These are phyloP conservation scores for Holacanthus passer DNA, from an alignment of 2,113 vertebrate genomes.

Conservation along the genomic window DNA sequence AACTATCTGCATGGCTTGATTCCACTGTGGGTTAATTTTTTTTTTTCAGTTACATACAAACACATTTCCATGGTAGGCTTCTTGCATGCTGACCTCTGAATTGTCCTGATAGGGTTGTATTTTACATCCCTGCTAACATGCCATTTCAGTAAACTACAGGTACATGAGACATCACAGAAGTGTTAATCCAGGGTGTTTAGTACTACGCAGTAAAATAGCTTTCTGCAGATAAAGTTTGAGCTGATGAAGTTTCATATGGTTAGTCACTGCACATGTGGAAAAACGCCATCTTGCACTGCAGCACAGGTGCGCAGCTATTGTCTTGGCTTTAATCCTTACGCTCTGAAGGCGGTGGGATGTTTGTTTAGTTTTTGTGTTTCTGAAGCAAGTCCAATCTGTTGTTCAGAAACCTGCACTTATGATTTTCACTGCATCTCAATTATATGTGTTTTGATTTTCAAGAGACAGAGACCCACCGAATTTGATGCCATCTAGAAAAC, in stretches of 20 bases:
- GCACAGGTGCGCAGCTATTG: constrained; percentile 36
- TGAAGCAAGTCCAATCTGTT: constrained; percentile 39
- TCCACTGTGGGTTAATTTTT: background rate
- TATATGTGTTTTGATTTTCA: constrained; percentile 30
- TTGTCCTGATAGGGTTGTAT: background rate
- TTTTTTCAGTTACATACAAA: background rate
- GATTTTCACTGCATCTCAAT: constrained; percentile 32
- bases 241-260: constrained; percentile 3
- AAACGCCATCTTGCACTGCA: background rate
- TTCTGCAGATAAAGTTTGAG: constrained; percentile 22
- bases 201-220: background rate
- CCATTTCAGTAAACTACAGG: background rate
- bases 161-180: background rate
- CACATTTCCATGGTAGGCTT: background rate
- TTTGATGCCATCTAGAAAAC: constrained; percentile 1
- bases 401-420: constrained; percentile 21
- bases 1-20: background rate
- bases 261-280: background rate
- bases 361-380: constrained; percentile 25
- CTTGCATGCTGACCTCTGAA: background rate
- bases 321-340: constrained; percentile 28
- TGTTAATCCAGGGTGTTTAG: background rate
- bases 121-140: background rate
- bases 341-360: background rate
- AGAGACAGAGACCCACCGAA: background rate